Evolutionary conservation across 2,797 vertebrate genomes (phyloP).

Genomic region (Eurystomus glaucurus): DNA sequence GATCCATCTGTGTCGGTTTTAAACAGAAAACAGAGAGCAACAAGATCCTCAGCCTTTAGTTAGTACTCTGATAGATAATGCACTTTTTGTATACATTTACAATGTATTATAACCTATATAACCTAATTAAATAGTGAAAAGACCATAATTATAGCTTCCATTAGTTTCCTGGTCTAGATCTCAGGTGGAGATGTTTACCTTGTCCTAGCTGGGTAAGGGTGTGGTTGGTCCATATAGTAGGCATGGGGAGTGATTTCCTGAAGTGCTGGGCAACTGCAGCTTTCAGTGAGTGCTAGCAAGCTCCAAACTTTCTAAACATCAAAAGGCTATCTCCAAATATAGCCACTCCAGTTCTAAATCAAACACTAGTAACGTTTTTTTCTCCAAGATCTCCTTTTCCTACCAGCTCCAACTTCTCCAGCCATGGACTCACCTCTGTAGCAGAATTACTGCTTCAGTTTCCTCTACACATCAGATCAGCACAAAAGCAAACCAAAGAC

Average conservation of each 20-base stretch:
- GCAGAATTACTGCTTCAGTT: neutral
- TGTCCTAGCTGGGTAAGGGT: neutral
- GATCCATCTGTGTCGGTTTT: neutral
- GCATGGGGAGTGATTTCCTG: neutral
- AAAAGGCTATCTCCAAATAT: neutral
- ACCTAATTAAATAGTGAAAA: neutral
- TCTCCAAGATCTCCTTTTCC: neutral
- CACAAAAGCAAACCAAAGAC: neutral
- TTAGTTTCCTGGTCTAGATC: neutral
- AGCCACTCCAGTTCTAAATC: neutral
- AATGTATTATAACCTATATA: neutral
- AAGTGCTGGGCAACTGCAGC: neutral
- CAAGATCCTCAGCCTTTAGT: neutral
- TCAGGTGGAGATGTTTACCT: neutral
- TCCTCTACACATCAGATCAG: neutral
- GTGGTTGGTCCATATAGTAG: neutral
- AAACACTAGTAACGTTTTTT: neutral
- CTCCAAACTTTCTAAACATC: neutral
- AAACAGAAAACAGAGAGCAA: neutral
- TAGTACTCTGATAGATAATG: neutral
- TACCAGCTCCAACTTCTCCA: neutral
- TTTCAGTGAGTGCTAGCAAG: neutral
- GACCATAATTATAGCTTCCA: neutral
- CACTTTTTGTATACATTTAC: constrained; percentile 8
- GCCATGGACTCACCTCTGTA: neutral